Conservation (phyloP, 2,888 invertebrate species). For the Limnephilus marmoratus region DNA sequence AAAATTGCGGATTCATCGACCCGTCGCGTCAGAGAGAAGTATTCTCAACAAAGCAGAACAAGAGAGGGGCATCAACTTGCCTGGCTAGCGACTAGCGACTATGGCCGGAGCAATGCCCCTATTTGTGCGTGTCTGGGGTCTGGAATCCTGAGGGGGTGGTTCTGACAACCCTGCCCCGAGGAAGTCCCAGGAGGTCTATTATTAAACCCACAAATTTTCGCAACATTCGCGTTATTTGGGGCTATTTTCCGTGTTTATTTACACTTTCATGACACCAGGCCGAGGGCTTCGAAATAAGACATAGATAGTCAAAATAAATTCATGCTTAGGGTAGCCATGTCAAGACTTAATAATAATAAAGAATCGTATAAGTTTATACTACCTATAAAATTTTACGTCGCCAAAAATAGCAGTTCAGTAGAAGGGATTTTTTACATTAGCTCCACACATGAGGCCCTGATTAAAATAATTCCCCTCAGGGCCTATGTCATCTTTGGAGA, state of each 20-base stretch:
- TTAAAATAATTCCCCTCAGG: too few species aligned
- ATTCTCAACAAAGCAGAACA: background rate
- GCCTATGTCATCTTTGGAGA: too few species aligned
- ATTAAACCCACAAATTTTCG: too few species aligned
- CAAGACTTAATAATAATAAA: background rate
- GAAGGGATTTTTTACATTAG: too few species aligned
- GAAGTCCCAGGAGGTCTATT: too few species aligned
- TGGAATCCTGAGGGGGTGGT: background rate
- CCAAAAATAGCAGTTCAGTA: background rate
- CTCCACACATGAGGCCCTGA: too few species aligned
- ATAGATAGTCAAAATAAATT: background rate
- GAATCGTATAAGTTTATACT: background rate
- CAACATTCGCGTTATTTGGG: too few species aligned
- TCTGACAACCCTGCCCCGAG: background rate
- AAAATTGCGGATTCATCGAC: background rate
- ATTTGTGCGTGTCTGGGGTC: background rate
- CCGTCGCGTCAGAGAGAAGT: background rate
- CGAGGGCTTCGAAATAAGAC: background rate
- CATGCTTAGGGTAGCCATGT: background rate
- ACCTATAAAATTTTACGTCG: background rate
- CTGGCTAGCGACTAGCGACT: conserved; percentile 2
- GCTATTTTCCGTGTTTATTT: too few species aligned
- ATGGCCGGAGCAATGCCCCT: background rate
- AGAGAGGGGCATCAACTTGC: background rate
- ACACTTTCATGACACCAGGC: background rate